Evolutionary conservation across 2,888 invertebrate genomes (phyloP).

Genomic region (Lycocerus yunnanus): DNA sequence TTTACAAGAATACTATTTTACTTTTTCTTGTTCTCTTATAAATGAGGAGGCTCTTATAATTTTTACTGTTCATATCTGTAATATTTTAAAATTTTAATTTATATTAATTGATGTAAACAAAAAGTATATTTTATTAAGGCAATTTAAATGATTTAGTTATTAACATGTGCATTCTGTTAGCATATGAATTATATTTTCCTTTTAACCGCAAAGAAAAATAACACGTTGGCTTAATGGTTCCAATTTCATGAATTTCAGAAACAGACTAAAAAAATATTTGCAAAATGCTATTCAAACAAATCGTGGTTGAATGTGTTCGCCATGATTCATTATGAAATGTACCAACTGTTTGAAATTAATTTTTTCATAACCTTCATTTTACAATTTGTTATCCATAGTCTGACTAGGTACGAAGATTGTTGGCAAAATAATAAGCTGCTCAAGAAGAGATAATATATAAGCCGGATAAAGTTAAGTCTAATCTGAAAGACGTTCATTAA

Average conservation of each 20-base stretch:
- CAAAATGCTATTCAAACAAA: neutral
- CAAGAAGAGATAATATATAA: neutral
- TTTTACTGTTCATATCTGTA: conserved; percentile 11
- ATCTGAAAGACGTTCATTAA: neutral
- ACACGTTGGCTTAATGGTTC: conserved; percentile 28
- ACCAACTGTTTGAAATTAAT: neutral
- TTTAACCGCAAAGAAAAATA: conserved; percentile 47
- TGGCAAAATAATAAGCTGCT: no score
- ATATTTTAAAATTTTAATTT: neutral
- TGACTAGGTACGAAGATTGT: no score
- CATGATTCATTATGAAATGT: neutral
- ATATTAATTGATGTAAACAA: neutral
- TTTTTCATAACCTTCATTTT: neutral
- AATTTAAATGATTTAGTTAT: neutral
- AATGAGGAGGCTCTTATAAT: conserved; percentile 42
- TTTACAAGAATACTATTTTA: conserved; percentile 45
- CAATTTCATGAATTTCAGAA: neutral
- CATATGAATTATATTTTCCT: conserved; percentile 51
- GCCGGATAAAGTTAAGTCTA: neutral
- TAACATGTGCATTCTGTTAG: conserved; percentile 51
- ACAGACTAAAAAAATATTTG: neutral
- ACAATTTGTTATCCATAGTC: no score
- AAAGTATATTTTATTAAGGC: neutral
- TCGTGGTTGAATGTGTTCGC: neutral
- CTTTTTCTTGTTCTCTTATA: conserved; percentile 38